Percentiles rank a stretch among this genome's conserved stretches.
Conservation (phyloP, 2,888 invertebrate genomes). For the Euspilapteryx auroguttella region DNA sequence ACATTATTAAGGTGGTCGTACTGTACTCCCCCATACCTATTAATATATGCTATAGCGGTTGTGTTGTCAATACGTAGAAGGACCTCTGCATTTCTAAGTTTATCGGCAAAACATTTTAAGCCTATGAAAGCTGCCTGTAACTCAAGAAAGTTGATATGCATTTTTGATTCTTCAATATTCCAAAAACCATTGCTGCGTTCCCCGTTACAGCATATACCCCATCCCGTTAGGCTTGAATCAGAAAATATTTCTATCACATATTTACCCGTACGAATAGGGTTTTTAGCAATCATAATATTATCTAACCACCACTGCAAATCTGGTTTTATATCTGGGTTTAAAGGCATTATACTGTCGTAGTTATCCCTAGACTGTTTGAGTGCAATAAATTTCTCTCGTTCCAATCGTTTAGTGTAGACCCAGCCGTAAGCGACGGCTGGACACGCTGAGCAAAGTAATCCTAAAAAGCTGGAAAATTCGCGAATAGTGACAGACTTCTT, state of each 20-base stretch:
- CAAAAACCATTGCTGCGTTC: constrained; percentile 1
- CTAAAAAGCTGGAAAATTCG: constrained; percentile 1
- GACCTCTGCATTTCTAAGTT: background rate
- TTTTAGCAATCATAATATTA: background rate
- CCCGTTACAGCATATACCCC: constrained; percentile 6
- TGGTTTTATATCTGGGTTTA: too few relatives aligned
- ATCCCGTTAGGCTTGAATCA: constrained; percentile 7
- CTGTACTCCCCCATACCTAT: constrained; percentile 4
- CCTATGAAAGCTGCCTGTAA: constrained; percentile 3
- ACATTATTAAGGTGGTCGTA: constrained; percentile 1
- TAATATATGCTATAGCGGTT: constrained; percentile 5
- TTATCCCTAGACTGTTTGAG: too few relatives aligned
- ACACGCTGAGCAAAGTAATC: background rate
- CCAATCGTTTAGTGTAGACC: too few relatives aligned
- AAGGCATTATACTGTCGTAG: too few relatives aligned
- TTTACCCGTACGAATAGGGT: background rate
- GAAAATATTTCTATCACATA: constrained; percentile 8
- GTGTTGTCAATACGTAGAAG: constrained; percentile 5
- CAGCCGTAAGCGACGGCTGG: too few relatives aligned
- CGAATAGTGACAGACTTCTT: background rate
- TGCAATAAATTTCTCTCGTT: too few relatives aligned
- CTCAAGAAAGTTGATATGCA: constrained; percentile 1
- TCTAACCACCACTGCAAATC: constrained; percentile 2
- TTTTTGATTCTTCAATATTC: background rate
- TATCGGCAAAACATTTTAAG: constrained; percentile 5